phyloP scores from a whole-genome alignment of 2,797 vertebrate species.

The Gymnodraco acuticeps region DNA sequence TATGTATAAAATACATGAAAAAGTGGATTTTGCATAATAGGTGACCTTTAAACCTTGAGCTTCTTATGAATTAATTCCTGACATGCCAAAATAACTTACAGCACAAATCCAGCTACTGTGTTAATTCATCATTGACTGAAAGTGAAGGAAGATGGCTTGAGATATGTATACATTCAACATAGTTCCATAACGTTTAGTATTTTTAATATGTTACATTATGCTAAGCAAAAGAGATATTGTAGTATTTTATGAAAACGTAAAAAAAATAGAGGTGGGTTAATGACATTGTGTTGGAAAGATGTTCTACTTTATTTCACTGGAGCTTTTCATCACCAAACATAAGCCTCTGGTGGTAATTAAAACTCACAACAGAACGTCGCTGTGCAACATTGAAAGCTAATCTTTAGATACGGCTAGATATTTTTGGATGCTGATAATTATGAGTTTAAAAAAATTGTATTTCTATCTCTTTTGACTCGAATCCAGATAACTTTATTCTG shows the following conservation, averaged over 20 bases:
- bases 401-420: slow-evolving; percentile 21
- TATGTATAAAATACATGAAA: no score
- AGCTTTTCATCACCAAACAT: slow-evolving; percentile 17
- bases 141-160: background rate
- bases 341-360: slow-evolving; percentile 50
- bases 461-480: background rate
- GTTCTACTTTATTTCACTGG: background rate
- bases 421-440: slow-evolving; percentile 25
- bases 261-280: slow-evolving; percentile 2
- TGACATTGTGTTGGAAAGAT: background rate
- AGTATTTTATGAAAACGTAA: background rate
- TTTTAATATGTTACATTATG: background rate
- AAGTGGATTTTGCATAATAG: no score
- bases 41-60: background rate
- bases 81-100: background rate
- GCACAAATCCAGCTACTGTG: background rate
- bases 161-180: background rate
- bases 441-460: slow-evolving; percentile 12
- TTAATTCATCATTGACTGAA: background rate
- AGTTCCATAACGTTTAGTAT: background rate
- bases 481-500: background rate
- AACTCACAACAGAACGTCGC: slow-evolving; percentile 18
- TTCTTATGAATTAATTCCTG: background rate
- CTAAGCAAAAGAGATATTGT: background rate
- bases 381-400: slow-evolving; percentile 21